Evolutionary conservation across 2,113 vertebrate genomes (phyloP).

Genomic region (Corythornis cristatus): DNA sequence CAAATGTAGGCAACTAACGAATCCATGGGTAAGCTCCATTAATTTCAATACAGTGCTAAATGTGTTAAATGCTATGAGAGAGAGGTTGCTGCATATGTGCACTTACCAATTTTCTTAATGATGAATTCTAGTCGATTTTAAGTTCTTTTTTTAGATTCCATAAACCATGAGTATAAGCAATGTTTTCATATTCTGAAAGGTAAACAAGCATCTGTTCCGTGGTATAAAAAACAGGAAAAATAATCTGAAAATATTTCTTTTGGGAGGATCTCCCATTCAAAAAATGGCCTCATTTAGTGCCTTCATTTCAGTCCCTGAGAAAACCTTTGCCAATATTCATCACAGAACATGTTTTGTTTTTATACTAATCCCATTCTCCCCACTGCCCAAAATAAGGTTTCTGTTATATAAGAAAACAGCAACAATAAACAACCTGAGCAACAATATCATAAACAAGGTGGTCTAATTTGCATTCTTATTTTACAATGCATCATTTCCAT

Average conservation of each 20-base stretch:
- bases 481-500: neutral
- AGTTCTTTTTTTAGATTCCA: neutral
- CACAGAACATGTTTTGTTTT: neutral
- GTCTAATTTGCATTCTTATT: neutral
- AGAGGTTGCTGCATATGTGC: neutral
- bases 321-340: neutral
- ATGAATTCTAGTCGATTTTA: slow-evolving; percentile 11
- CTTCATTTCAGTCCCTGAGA: neutral
- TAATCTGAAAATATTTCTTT: neutral
- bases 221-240: neutral
- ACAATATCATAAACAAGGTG: neutral
- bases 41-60: slow-evolving; percentile 37
- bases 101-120: neutral
- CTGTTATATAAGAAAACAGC: neutral
- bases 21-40: slow-evolving; percentile 34
- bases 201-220: slow-evolving; percentile 1
- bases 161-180: neutral
- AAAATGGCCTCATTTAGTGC: neutral
- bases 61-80: slow-evolving; percentile 19
- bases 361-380: neutral
- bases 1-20: slow-evolving; percentile 43
- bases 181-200: neutral
- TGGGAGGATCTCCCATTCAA: neutral
- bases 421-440: neutral
- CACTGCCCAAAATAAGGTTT: neutral